Evolutionary conservation across 2,888 invertebrate species (phyloP), one percentile per base, ranked within the genome.

Genomic region (Acronicta leporina): DNA sequence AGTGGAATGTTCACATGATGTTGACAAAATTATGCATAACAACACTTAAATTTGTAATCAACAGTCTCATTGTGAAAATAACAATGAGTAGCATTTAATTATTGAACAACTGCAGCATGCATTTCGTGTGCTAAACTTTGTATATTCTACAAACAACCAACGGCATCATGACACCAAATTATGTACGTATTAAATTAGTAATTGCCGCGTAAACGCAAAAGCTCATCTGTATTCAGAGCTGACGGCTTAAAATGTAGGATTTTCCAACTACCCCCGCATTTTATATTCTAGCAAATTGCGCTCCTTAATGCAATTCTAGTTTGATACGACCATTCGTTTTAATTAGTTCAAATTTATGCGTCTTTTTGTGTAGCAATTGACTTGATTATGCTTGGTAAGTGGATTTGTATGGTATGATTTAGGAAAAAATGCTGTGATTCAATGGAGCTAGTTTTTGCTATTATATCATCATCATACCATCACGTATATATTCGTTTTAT

Each of bases 171-270:
- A 78, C 79, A 77, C 77, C 73, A 62, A 82, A 86, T 85, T 85
- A 83, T 80, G 77, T 80, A 72, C 73, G 74, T 81, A 82, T 87
- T 83, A 85, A 84, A 82, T 84, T 81, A 80, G 80, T 87, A 85
- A 87, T 87, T 86, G 83, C 79, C 70, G 79, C 73, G 82, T 81
- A 84, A 86, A 85, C 80, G 80, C 73, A 79, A 83, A 84, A 73
- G 56, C 84, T 83, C 80, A 84, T 88, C 77, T 80, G 82, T 84
- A 87, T 85, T 83, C 84, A 73, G 64, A 58, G 59, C 72, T 68
- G 76, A 75, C 68, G 56, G 72, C 67, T 73, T 61, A 64, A 74
- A 75, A 77, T 77, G 61, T 68, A 65, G 65, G 56, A 69, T 71
- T 70, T 64, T 63, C 55, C 50, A 63, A 44, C 52, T 56, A 67